Conservation (phyloP, 2,797 vertebrate genomes). For the Mionectes olivaceus region DNA sequence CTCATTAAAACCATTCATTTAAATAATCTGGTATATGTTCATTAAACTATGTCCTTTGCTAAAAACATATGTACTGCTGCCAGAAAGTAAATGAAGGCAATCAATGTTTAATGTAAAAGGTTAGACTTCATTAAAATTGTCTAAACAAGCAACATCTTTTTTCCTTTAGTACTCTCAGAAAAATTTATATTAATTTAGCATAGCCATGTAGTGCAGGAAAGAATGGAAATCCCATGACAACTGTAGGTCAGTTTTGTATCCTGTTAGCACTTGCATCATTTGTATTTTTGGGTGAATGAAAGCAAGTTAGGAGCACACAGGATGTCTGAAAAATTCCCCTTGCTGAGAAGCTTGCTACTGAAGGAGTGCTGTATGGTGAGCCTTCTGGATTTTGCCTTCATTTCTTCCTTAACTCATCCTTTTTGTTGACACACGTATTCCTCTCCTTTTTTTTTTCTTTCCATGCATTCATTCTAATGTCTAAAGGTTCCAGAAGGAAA, state of each 20-base stretch:
- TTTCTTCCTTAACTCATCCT: not conserved
- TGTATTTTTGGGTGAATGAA: not conserved
- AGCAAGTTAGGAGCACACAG: not conserved
- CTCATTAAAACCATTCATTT: conserved; percentile 78
- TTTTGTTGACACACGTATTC: not conserved
- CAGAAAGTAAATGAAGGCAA: conserved; percentile 76
- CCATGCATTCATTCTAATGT: not conserved
- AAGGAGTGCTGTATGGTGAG: not conserved
- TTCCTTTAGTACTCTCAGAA: conserved; percentile 31
- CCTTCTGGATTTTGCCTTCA: not conserved
- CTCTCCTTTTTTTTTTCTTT: not conserved
- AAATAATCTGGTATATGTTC: conserved; percentile 76
- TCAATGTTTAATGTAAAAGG: conserved; percentile 71
- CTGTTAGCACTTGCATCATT: not conserved
- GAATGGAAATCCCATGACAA: not conserved
- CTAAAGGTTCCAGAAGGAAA: not conserved
- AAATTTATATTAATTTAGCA: conserved; percentile 44
- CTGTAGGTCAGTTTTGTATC: not conserved
- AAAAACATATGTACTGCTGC: conserved; percentile 59
- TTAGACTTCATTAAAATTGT: conserved; percentile 68
- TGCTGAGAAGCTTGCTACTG: not conserved
- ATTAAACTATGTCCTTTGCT: conserved; percentile 73
- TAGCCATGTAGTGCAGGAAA: not conserved
- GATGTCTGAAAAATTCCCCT: not conserved
- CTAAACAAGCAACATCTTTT: conserved; percentile 64